phyloP scores from a whole-genome alignment of 1,140 invertebrate genomes.

The Anadara kagoshimensis region DNA sequence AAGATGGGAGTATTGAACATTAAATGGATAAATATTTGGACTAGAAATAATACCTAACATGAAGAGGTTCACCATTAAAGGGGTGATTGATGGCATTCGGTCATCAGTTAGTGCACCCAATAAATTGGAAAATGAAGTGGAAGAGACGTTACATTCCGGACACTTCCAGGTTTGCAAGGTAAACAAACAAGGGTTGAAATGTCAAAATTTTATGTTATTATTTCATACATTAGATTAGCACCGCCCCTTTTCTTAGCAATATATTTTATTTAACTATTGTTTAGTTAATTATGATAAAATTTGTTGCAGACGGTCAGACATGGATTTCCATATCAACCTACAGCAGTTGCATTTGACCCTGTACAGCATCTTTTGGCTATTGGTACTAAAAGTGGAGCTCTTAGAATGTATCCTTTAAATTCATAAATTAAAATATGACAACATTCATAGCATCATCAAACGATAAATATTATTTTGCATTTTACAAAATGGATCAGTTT shows the following conservation, averaged over 20 bases:
- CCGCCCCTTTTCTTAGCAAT: too few species aligned
- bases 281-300: background rate
- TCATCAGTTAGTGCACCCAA: slow-evolving; percentile 61
- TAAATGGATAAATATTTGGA: slow-evolving; percentile 20
- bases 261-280: too few species aligned
- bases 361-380: slow-evolving; percentile 97
- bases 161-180: slow-evolving; percentile 69
- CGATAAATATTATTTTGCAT: too few species aligned
- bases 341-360: slow-evolving; percentile 97
- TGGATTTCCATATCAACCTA: slow-evolving; percentile 98
- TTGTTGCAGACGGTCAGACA: slow-evolving; percentile 94
- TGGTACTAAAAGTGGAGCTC: slow-evolving; percentile 94
- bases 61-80: slow-evolving; percentile 57
- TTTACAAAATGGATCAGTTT: too few species aligned
- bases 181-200: slow-evolving; percentile 20
- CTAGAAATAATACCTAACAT: slow-evolving; percentile 46
- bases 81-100: slow-evolving; percentile 63
- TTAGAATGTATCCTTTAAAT: slow-evolving; percentile 95
- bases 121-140: slow-evolving; percentile 65
- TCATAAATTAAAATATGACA: too few species aligned
- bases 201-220: slow-evolving; percentile 15
- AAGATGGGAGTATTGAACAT: slow-evolving; percentile 15
- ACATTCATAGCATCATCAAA: too few species aligned
- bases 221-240: slow-evolving; percentile 1
- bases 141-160: slow-evolving; percentile 64